Conservation (phyloP, 2,113 vertebrate genomes). For the Ibidorhyncha struthersii region DNA sequence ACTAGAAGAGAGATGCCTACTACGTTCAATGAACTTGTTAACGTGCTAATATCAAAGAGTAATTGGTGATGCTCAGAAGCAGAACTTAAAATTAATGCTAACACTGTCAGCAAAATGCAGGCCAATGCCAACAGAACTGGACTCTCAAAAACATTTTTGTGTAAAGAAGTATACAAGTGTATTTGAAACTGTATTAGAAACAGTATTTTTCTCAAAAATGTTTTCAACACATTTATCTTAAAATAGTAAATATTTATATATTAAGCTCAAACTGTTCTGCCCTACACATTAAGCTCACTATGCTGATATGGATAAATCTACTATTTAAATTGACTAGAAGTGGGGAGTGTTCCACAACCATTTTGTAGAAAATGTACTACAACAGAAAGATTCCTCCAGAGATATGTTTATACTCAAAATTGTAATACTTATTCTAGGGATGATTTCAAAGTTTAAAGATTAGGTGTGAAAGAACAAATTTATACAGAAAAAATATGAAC, state of each 20-base stretch:
- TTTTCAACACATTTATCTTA: neutral
- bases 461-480: neutral
- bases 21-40: neutral
- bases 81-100: neutral
- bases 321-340: neutral
- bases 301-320: neutral
- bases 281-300: neutral
- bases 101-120: neutral
- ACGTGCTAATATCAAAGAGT: neutral
- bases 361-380: neutral
- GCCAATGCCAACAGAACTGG: neutral
- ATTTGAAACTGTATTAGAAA: neutral
- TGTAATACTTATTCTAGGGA: neutral
- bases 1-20: neutral
- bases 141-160: neutral
- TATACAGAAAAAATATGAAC: neutral
- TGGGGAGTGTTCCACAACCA: neutral
- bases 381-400: neutral
- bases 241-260: neutral
- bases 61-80: neutral
- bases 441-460: neutral
- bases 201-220: neutral
- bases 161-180: neutral
- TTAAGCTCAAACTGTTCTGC: neutral
- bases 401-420: neutral